Base-by-base conservation (phyloP, 1,140 invertebrate species). In the Calosoma granatense region DNA sequence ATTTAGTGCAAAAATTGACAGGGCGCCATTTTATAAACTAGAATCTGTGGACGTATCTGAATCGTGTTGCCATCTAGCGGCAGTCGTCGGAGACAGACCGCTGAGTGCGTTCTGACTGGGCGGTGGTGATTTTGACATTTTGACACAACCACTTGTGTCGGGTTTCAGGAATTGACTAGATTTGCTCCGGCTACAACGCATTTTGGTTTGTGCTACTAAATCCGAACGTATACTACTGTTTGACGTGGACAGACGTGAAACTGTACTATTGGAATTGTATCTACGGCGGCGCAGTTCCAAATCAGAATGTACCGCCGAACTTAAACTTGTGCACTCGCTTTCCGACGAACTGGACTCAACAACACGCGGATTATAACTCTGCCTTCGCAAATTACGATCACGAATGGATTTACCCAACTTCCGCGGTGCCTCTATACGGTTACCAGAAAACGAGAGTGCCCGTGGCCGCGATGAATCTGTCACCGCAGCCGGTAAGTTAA, bases 321-420 rank as follows among this genome's bases (percentile, higher is more conserved):
- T 69, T 21, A 69, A 56, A 56, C 67, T 69, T 22, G 68, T 64
- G 56, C 69, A 72, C 43, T 71, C 69, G 41, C 62, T 66, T 20
- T 67, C 68, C 54, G 67, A 69, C 1, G 69, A 71, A 69, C 67
- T 76, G 65, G 54, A 75, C 64, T 64, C 75, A 70, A 70, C 62
- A 59, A 71, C 70, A 67, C 74, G 64, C 14, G 77, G 77, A 68
- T 79, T 79, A 61, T 79, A 79, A 22, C 76, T 78, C 54, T 78
- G 71, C 3, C 77, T 64, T 3, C 77, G 64, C 2, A 77, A 59
- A 19, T 78, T 79, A 15, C 77, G 65, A 21, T 78, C 77, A 20
- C 73, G 66, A 23, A 78, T 73, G 54, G 67, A 69, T 54, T 64
- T 64, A 12, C 67, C 65, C 17, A 55, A 61, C 53, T 66, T 65